Evolutionary conservation across 2,888 invertebrate species (phyloP).

Genomic region (Thereva unica): DNA sequence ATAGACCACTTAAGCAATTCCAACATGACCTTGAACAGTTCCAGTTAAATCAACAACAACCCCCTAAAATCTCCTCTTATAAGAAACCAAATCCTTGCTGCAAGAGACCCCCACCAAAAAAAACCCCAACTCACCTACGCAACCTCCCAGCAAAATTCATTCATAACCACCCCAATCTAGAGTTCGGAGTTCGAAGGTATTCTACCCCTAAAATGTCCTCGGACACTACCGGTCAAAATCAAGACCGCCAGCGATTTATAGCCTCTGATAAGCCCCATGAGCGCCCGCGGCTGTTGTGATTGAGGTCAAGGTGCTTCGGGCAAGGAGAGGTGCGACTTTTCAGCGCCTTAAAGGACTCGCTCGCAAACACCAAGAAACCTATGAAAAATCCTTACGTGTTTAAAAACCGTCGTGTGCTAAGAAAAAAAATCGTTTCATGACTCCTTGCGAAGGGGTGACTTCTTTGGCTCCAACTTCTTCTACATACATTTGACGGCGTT

Average conservation of each 20-base stretch:
- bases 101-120: no score
- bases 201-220: slow-evolving; percentile 14
- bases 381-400: slow-evolving; percentile 19
- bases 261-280: slow-evolving; percentile 33
- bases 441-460: no score
- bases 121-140: background rate
- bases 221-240: slow-evolving; percentile 39
- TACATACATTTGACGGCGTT: no score
- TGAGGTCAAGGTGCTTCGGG: slow-evolving; percentile 41
- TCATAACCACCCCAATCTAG: slow-evolving; percentile 26
- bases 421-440: no score
- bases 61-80: no score
- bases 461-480: no score
- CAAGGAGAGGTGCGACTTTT: slow-evolving; percentile 1
- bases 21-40: no score
- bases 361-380: slow-evolving; percentile 4
- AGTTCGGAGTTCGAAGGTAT: background rate
- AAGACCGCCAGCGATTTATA: slow-evolving; percentile 41
- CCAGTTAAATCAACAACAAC: no score
- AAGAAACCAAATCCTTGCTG: no score
- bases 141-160: slow-evolving; percentile 29
- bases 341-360: slow-evolving; percentile 10
- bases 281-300: slow-evolving; percentile 16
- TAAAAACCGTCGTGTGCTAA: background rate
- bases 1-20: no score